phyloP scores from a whole-genome alignment of 2,113 vertebrate genomes.

The Tretioscincus oriximinensis region DNA sequence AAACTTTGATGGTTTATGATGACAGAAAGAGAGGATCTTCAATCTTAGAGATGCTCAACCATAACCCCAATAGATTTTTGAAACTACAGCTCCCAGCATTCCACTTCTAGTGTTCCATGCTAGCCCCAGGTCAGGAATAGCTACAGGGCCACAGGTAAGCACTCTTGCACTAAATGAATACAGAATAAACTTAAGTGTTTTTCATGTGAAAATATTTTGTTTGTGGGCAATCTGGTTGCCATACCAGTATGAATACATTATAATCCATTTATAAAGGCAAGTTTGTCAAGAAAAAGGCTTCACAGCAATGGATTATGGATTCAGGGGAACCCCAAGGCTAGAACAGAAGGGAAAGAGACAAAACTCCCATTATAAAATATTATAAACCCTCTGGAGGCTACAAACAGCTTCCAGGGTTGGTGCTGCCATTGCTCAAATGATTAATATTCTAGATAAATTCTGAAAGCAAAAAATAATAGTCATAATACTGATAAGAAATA shows the following conservation, averaged over 20 bases:
- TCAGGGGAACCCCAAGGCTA: not conserved
- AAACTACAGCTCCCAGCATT: too few relatives aligned
- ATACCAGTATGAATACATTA: not conserved
- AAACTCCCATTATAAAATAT: not conserved
- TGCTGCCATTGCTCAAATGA: conserved; percentile 49
- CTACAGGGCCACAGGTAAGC: too few relatives aligned
- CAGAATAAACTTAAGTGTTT: not conserved
- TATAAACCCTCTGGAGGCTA: conserved; percentile 12
- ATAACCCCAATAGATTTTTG: too few relatives aligned
- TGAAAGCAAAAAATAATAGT: conserved; percentile 59
- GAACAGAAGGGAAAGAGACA: conserved; percentile 14
- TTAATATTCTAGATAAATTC: conserved; percentile 61
- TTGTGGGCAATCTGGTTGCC: not conserved
- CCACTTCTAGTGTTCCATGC: too few relatives aligned
- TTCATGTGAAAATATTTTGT: not conserved
- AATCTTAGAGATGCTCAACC: too few relatives aligned
- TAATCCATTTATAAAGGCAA: not conserved
- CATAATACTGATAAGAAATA: conserved; percentile 18
- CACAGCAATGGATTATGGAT: not conserved
- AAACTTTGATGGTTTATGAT: not conserved
- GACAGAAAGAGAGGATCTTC: conserved; percentile 10
- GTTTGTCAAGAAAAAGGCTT: not conserved
- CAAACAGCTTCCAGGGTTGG: conserved; percentile 24
- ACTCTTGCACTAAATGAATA: not conserved
- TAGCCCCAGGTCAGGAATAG: too few relatives aligned